Conservation (phyloP, 2,888 invertebrate genomes). For the Cerceris ruficornis region DNA sequence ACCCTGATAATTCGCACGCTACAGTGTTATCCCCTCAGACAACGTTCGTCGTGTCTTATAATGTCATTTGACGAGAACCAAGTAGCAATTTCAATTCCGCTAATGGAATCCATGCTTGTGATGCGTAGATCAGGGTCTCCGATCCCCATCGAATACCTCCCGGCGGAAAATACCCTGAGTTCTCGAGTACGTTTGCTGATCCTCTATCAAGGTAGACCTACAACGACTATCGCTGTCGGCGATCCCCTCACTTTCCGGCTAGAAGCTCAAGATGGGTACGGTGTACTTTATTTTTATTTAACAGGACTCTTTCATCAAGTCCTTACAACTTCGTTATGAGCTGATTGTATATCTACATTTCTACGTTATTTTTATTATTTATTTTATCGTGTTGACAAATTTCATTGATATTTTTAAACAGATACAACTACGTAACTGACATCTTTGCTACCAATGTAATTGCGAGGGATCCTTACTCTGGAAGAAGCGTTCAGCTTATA, state of each 20-base stretch:
- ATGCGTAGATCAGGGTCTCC: conserved; percentile 92
- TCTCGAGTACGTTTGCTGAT: conserved; percentile 93
- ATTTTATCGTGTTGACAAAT: background rate
- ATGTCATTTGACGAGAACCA: background rate
- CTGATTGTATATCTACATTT: background rate
- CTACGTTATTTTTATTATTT: background rate
- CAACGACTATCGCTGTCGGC: conserved; percentile 96
- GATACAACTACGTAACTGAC: conserved; percentile 92
- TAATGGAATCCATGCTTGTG: conserved; percentile 43
- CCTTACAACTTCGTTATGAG: background rate
- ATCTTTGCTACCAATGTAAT: conserved; percentile 97
- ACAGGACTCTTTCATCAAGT: background rate
- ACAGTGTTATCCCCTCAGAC: background rate
- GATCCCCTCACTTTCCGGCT: conserved; percentile 94
- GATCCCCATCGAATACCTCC: conserved; percentile 95
- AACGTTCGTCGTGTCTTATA: background rate
- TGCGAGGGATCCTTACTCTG: conserved; percentile 95
- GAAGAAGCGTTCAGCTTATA: conserved; percentile 93
- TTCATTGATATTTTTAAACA: conserved; percentile 38
- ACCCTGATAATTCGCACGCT: no score
- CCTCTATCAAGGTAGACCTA: conserved; percentile 94
- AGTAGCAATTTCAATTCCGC: conserved; percentile 23
- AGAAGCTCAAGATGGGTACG: conserved; percentile 91
- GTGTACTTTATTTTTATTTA: background rate
- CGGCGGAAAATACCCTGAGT: conserved; percentile 94